Base-by-base conservation (phyloP, 2,888 invertebrate species). In the Crioceris asparagi region DNA sequence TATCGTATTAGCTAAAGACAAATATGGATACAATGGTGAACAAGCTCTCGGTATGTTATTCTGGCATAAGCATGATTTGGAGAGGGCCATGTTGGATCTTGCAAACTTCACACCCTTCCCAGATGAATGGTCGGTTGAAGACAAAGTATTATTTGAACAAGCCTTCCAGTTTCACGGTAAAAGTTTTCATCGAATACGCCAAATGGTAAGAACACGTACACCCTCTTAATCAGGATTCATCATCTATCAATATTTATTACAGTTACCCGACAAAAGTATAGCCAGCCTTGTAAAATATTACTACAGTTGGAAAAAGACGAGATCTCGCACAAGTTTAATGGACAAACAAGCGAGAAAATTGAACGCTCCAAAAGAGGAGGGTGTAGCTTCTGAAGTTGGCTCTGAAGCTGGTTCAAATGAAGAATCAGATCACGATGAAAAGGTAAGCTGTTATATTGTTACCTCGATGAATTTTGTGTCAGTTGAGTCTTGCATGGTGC, bases 141-240 rank as follows among this genome's bases (percentile, higher is more conserved):
- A 97, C 60, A 96, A 94, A 70, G 93, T 94, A 32, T 69, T 96
- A 10, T 97, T 97, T 68, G 96, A 97, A 60, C 94, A 96, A 66
- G 96, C 96, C 23, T 96, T 94, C 65, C 91, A 92, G 60, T 96
- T 93, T 62, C 94, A 96, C 66, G 96, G 96, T 32, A 97, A 97
- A 70, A 91, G 90, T 65, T 97, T 97, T 69, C 88, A 93, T 61
- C 79, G 92, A 60, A 96, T 97, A 63, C 71, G 91, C 51, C 93
- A 94, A 75, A 94, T 97, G 94, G 94, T 94, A 70, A 66, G 62
- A 44, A 26, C n/a, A n/a, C n/a, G n/a, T n/a, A n/a, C n/a, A n/a
- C n/a, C n/a, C n/a, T n/a, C n/a, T n/a, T n/a, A n/a, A n/a, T n/a
- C n/a, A n/a, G n/a, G n/a, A n/a, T n/a, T n/a, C n/a, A n/a, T n/a